Conservation (phyloP, 1,140 invertebrate genomes). For the Lepidotrigona ventralis region DNA sequence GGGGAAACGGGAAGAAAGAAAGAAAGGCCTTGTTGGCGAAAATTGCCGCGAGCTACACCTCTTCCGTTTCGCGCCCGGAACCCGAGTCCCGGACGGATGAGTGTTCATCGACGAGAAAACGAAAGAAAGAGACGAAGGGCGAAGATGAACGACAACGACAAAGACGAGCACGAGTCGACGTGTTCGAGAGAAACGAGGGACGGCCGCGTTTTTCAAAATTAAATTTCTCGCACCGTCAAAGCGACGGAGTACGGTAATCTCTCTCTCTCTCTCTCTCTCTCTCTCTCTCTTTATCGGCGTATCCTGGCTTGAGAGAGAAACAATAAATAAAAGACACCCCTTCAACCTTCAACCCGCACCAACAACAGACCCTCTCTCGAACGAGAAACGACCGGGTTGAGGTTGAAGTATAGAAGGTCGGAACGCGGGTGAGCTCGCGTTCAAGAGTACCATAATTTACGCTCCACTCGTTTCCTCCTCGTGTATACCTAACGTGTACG, state of each 20-base stretch:
- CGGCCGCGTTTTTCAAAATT: conserved; percentile 53
- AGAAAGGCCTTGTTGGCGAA: neutral
- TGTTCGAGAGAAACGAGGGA: neutral
- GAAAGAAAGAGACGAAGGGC: neutral
- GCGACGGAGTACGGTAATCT: conserved; percentile 19
- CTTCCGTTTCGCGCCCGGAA: neutral
- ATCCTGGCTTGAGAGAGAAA: conserved; percentile 15
- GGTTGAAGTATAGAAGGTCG: conserved; percentile 23
- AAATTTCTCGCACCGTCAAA: conserved; percentile 53
- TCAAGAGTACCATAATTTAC: conserved; percentile 72
- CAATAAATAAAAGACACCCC: conserved; percentile 68
- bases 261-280: neutral
- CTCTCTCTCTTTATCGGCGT: conserved; percentile 1
- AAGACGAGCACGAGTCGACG: too few species aligned
- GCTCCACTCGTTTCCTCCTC: conserved; percentile 67
- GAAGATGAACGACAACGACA: neutral
- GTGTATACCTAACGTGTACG: conserved; percentile 69
- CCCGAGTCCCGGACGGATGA: neutral
- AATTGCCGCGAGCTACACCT: neutral
- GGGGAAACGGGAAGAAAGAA: neutral
- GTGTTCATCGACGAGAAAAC: conserved; percentile 8
- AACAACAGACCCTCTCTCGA: neutral
- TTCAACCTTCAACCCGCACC: neutral
- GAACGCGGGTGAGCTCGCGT: conserved; percentile 49
- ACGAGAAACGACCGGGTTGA: conserved; percentile 7